Base-by-base conservation (phyloP, 2,113 vertebrate species). In the Spea multiplicata region DNA sequence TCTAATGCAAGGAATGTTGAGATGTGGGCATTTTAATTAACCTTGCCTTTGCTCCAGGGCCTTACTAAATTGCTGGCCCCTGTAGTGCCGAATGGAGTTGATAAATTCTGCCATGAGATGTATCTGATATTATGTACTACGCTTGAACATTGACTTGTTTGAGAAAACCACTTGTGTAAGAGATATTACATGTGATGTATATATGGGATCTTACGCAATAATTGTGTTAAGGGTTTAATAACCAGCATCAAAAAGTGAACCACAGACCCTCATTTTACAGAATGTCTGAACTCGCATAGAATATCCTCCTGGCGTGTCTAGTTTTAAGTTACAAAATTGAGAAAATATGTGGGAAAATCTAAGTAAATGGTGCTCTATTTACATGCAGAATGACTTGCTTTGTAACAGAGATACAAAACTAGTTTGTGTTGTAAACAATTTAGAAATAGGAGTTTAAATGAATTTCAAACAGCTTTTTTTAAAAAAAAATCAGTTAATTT, bases 21-120 rank as follows among this genome's bases (percentile, higher is more conserved):
- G n/a, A 77, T 16, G 67, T 50, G 46, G 67, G 57, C 76, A 71
- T 62, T 78, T 64, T 77, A 71, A 78, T 78, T 53, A 77, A 72
- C 68, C 59, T 55, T 52, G 59, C 52, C 12, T 78, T n/a, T 78
- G 59, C 68, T 71, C 14, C 12, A 8, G 57, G 48, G 69, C 13
- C 53, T 5, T 50, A 64, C 8, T 17, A 6, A 61, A 62, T 73
- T 67, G 14, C 52, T 16, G 62, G 5, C 65, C 10, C 10, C 16
- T 53, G 9, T 66, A 44, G 12, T 44, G 64, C 8, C 47, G 69
- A 72, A 67, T 76, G 49, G 76, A 65, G 46, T 16, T 45, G 17
- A 71, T 78, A 65, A n/a, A 64, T 66, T 44, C 13, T 74, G 59
- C 65, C 49, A 8, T 53, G 50, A 48, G 8, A 48, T 69, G 66